Base-by-base conservation (phyloP, 2,113 vertebrate species). In the Proteles cristata region DNA sequence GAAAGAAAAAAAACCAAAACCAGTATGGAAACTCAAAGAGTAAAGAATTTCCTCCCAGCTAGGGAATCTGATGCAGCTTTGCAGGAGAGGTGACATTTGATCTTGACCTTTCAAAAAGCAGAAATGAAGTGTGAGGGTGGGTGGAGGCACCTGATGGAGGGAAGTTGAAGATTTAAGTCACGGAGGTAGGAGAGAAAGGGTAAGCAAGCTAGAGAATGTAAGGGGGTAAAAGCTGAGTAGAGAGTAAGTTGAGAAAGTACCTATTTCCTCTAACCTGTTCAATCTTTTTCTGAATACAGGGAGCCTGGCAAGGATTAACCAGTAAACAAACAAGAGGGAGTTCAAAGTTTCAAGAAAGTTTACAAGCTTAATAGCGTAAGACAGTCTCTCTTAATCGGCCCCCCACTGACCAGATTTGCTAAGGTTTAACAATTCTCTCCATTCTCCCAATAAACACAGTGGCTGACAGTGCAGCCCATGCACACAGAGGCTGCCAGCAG, bases 401-500 rank as follows among this genome's bases (percentile, higher is more conserved):
- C 15, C 15, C 31, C 11, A 12, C 0, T 48, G 58, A 21, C 71
- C 0, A 5, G 55, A 66, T 28, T 16, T 79, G 53, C 81, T 66
- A 16, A 65, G 81, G 55, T 25, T 50, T 4, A 33, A 81, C 55
- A 66, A 26, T 55, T 71, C 43, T 66, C 74, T 50, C 21, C 26
- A 11, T 48, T 45, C 66, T n/a, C 58, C 10, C 15, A 23, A 0
- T 6, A 45, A 45, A 8, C 28, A 19, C 0, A 16, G 21, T 0
- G 7, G 15, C 11, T 6, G 79, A 73, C 4, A 0, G 15, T 5
- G 21, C 31, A 76, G 33, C 31, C 6, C 3, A 1, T 0, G 39
- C 16, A 0, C 17, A 4, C 1, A 0, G 14, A 11, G 25, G 12
- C 10, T 1, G 5, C 55, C 1, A 5, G 58, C 21, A 2, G 73